phyloP scores from a whole-genome alignment of 2,113 vertebrate genomes.

The Quiscalus mexicanus region DNA sequence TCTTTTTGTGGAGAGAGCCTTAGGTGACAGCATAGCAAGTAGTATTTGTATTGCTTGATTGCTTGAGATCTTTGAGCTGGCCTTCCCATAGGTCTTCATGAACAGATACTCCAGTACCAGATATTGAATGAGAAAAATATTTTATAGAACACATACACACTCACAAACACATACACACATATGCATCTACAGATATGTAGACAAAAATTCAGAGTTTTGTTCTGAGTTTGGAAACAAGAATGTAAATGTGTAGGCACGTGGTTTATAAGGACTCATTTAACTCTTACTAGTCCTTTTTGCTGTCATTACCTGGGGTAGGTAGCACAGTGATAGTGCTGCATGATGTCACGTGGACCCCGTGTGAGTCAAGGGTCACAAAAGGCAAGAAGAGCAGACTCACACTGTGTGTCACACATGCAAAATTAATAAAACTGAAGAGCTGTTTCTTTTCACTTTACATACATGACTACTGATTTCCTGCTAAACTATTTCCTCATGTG shows the following conservation, averaged over 20 bases:
- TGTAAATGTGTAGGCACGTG: neutral
- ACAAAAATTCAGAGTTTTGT: neutral
- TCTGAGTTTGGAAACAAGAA: neutral
- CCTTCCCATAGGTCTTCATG: neutral
- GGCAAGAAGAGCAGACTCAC: neutral
- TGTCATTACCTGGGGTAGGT: neutral
- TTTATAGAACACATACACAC: neutral
- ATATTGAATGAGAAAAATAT: neutral
- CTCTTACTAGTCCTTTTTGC: neutral
- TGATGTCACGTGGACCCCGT: no score
- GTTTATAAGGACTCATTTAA: neutral
- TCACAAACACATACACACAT: rapidly evolving
- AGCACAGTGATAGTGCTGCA: neutral
- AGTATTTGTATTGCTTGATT: neutral
- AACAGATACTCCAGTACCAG: neutral
- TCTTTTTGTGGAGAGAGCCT: neutral
- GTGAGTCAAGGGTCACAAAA: neutral
- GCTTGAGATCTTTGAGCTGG: neutral
- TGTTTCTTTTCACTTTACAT: neutral
- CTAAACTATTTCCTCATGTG: neutral
- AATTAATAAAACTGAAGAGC: neutral
- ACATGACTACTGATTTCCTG: neutral
- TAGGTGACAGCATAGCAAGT: neutral
- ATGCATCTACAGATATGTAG: neutral
- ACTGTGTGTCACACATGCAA: neutral